Base-by-base conservation (phyloP, 1,140 invertebrate species). In the Pogonognathellus flavescens region DNA sequence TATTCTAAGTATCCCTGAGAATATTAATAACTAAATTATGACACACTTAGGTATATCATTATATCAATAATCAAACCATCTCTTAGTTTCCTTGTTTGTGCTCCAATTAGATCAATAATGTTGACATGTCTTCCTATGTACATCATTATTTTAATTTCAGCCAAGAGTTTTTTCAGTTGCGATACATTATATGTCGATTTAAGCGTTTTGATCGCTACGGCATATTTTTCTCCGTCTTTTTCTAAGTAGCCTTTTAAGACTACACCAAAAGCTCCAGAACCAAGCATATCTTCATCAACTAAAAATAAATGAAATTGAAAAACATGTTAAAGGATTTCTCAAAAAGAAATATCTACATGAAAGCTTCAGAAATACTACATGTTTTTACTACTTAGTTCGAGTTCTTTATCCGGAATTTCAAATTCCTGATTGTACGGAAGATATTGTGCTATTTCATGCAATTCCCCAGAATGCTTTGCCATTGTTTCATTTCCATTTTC, bases 371-470 rank as follows among this genome's bases (percentile, higher is more conserved):
- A n/a, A n/a, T n/a, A n/a, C n/a, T n/a, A n/a, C n/a, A n/a, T n/a
- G n/a, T n/a, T n/a, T n/a, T n/a, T n/a, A n/a, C 7, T 52, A 85
- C 84, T 31, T 18, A 85, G 11, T 80, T 85, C 84, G 3, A 85
- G 53, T 16, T 85, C 25, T n/a, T 80, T 72, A 4, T 81, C 25
- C 10, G 84, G 72, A 11, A 85, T 80, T 80, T 85, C 84, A 50
- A 59, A 85, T 52, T 85, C 84, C 25, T 80, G 52, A 8, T 85
- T 85, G 25, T 85, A 85, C 3, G 84, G 84, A 3, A 85, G 18
- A 80, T 85, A 85, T 57, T 76, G 41, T 6, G 84, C 84, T 20
- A 80, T 85, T 60, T 85, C 84, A 2, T 31, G 41, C 9, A 85
- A 25, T 57, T 85, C 84, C 6, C 72, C 50, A 66, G 57, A 25